phyloP scores from a whole-genome alignment of 2,797 vertebrate species.

The Hephaestus fuliginosus region DNA sequence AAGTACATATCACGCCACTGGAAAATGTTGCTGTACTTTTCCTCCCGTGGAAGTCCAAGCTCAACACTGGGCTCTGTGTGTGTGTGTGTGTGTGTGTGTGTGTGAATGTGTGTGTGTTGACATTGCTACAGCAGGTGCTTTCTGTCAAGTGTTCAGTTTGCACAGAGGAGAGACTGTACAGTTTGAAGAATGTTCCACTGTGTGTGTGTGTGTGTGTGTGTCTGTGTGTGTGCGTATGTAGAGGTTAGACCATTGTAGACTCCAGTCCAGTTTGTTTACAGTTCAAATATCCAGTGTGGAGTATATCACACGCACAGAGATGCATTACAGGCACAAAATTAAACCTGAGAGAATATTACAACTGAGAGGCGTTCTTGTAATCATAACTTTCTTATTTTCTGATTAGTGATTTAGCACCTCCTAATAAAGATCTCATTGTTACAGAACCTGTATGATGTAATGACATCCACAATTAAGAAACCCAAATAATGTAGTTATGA shows the following conservation, averaged over 20 bases:
- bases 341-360: background rate
- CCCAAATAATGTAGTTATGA: background rate
- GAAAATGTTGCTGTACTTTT: slow-evolving; percentile 69
- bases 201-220: slow-evolving; percentile 18
- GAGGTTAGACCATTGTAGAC: background rate
- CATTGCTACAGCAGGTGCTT: slow-evolving; percentile 69
- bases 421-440: too few relatives aligned
- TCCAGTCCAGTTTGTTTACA: slow-evolving; percentile 17
- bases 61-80: slow-evolving; percentile 46
- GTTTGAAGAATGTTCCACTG: slow-evolving; percentile 41
- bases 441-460: background rate
- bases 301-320: background rate
- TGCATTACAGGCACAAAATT: background rate
- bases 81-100: slow-evolving; percentile 35
- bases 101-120: slow-evolving; percentile 29
- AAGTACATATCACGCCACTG: slow-evolving; percentile 45
- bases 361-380: background rate
- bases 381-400: background rate
- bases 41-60: slow-evolving; percentile 43
- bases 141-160: slow-evolving; percentile 66
- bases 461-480: background rate
- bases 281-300: background rate
- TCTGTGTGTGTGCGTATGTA: slow-evolving; percentile 5
- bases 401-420: background rate
- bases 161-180: slow-evolving; percentile 61